phyloP scores from a whole-genome alignment of 2,888 invertebrate genomes.

The Thymelicus sylvestris region DNA sequence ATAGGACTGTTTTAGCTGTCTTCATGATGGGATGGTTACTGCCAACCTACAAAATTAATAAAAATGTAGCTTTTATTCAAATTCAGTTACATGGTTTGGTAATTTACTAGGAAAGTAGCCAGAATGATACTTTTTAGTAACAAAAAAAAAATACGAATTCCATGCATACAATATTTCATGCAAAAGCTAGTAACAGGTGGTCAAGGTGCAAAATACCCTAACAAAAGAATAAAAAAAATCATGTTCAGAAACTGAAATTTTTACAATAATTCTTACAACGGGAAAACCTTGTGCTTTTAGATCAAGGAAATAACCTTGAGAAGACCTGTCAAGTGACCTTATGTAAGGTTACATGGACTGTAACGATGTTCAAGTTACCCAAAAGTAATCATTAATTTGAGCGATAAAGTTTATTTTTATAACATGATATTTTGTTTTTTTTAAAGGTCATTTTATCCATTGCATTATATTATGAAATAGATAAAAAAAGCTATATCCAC shows the following conservation, averaged over 20 bases:
- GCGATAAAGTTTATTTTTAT: background rate
- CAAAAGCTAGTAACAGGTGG: no score
- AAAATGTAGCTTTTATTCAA: background rate
- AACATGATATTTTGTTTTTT: no score
- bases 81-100: no score
- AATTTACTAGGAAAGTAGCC: no score
- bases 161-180: no score
- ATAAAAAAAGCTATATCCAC: background rate
- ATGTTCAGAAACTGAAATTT: no score
- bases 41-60: constrained; percentile 82
- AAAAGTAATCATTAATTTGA: background rate
- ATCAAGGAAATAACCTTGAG: constrained; percentile 55
- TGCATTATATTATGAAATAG: constrained; percentile 18
- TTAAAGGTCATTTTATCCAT: background rate
- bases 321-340: constrained; percentile 5
- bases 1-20: constrained; percentile 92
- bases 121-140: background rate
- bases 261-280: background rate
- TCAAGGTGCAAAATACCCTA: no score
- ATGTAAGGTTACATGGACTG: background rate
- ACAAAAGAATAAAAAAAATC: no score
- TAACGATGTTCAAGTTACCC: background rate
- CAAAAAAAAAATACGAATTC: background rate
- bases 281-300: constrained; percentile 32
- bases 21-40: constrained; percentile 94